Evolutionary conservation across 2,888 invertebrate genomes (phyloP).

Genomic region (Strigamia transsilvanica): DNA sequence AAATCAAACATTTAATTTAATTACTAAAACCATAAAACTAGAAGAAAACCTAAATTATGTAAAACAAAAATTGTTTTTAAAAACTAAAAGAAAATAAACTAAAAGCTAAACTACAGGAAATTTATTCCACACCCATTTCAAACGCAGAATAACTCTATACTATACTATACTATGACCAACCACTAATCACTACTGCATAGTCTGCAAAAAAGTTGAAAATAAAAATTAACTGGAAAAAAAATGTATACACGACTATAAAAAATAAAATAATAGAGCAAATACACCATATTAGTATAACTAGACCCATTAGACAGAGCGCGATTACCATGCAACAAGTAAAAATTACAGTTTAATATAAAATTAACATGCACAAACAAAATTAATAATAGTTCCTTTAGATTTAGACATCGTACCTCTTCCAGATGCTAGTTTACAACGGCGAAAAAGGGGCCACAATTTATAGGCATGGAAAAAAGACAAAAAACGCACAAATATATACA

Average conservation of each 20-base stretch:
- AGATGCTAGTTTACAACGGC: conserved; percentile 52
- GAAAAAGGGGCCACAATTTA: conserved; percentile 50
- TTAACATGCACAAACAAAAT: background rate
- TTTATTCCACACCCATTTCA: conserved; percentile 8
- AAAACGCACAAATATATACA: conserved; percentile 42
- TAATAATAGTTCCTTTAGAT: background rate
- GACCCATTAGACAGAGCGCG: background rate
- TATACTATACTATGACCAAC: conserved; percentile 7
- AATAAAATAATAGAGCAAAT: background rate
- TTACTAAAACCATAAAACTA: background rate
- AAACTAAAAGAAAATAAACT: background rate
- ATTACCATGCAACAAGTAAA: background rate
- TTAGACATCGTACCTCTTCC: conserved; percentile 54
- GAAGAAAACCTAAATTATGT: background rate
- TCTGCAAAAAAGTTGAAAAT: conserved; percentile 12
- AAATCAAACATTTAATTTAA: background rate
- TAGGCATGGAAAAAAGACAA: conserved; percentile 53
- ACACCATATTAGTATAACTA: background rate
- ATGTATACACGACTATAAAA: background rate
- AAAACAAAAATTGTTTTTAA: too few species aligned
- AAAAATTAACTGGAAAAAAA: background rate
- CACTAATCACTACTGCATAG: conserved; percentile 15
- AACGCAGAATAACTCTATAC: background rate
- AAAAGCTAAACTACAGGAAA: background rate
- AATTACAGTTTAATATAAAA: background rate